Evolutionary conservation across 2,113 vertebrate genomes (phyloP).

Genomic region (Dromiciops gliroides): DNA sequence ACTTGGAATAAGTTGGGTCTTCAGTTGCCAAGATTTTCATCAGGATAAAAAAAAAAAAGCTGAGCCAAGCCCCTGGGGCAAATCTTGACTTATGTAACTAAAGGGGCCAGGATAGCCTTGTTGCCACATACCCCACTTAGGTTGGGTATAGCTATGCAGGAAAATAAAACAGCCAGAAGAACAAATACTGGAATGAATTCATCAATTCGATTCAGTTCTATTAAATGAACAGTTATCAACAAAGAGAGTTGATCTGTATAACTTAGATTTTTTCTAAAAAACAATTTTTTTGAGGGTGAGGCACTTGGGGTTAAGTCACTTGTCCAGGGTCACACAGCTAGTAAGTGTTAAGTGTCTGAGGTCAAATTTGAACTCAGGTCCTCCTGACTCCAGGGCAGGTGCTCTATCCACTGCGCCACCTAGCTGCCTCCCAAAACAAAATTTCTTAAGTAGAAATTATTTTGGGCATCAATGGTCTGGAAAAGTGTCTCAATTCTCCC

Average conservation of each 20-base stretch:
- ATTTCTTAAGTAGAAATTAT: not conserved
- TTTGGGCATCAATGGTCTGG: not conserved
- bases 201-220: not conserved
- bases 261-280: too few species aligned
- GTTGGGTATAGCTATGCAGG: not conserved
- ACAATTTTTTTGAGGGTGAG: too few species aligned
- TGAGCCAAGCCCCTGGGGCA: not conserved
- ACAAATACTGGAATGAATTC: not conserved
- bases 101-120: not conserved
- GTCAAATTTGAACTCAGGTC: too few species aligned
- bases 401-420: too few species aligned
- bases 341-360: too few species aligned
- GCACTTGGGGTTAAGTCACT: too few species aligned
- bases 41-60: not conserved
- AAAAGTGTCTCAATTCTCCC: not conserved
- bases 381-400: too few species aligned
- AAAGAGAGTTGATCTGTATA: not conserved
- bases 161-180: rapidly evolving
- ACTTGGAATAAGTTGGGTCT: not conserved
- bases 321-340: too few species aligned
- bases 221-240: not conserved
- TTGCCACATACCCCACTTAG: not conserved
- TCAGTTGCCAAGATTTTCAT: not conserved
- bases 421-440: too few species aligned
- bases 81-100: not conserved